Conservation (phyloP, 2,113 vertebrate genomes). For the Progne subis region DNA sequence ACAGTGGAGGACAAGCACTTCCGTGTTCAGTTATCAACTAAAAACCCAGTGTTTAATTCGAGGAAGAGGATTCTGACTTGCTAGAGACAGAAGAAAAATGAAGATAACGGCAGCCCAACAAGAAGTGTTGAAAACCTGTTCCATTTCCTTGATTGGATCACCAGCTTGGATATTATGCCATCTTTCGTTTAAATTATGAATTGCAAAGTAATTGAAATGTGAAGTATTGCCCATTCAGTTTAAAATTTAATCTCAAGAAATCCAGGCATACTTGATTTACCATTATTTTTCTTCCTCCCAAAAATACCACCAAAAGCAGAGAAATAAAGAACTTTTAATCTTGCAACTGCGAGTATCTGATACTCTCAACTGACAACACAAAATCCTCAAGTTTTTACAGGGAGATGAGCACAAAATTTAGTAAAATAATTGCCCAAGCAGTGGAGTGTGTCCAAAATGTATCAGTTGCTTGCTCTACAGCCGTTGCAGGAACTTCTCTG, state of each 20-base stretch:
- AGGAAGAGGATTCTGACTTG: neutral
- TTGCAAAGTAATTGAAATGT: slow-evolving; percentile 47
- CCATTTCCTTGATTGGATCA: neutral
- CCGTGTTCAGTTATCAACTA: neutral
- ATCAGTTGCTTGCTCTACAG: neutral
- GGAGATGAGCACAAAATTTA: neutral
- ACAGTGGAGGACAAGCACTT: neutral
- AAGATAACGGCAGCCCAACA: neutral
- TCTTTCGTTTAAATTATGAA: slow-evolving; percentile 67
- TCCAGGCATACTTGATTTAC: neutral
- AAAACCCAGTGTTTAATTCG: neutral
- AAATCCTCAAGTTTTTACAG: neutral
- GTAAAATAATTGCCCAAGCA: neutral
- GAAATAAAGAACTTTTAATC: neutral
- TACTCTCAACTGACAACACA: neutral
- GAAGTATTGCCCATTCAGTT: neutral
- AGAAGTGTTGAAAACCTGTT: neutral
- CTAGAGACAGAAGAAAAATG: neutral
- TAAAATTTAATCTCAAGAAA: neutral
- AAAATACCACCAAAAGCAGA: neutral
- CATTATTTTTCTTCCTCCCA: neutral
- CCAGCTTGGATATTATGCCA: slow-evolving; percentile 58
- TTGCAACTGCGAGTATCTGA: neutral
- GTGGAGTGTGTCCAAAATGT: neutral
- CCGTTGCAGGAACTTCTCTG: neutral